These are phyloP conservation scores for Poecilus cupreus DNA, from an alignment of 2,888 invertebrate genomes.

Conservation along the genomic window DNA sequence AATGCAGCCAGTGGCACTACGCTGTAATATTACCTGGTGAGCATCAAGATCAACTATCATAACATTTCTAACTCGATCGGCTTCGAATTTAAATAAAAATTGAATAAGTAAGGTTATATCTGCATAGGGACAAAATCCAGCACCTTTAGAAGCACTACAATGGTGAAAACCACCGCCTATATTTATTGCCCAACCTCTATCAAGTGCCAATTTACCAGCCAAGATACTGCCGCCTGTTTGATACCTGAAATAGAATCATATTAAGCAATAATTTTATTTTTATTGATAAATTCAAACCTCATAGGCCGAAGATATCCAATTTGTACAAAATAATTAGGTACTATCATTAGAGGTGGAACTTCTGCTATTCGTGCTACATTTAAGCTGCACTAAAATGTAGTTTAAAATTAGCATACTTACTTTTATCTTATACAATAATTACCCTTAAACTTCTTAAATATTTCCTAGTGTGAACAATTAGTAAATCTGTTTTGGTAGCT, in stretches of 20 bases:
- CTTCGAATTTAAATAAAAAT: conserved; percentile 77
- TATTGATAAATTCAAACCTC: conserved; percentile 74
- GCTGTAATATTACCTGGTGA: conserved; percentile 80
- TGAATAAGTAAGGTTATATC: conserved; percentile 88
- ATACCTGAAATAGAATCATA: conserved; percentile 71
- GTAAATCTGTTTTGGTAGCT: conserved; percentile 82
- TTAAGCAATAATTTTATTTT: background rate
- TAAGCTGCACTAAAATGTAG: conserved; percentile 81
- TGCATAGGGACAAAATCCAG: conserved; percentile 93
- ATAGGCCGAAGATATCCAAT: conserved; percentile 85
- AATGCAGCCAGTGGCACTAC: too few relatives aligned
- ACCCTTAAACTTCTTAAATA: conserved; percentile 86
- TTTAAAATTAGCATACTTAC: conserved; percentile 18
- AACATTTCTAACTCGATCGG: conserved; percentile 77
- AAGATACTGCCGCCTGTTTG: conserved; percentile 90
- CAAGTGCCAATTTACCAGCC: conserved; percentile 87
- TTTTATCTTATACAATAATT: conserved; percentile 60
- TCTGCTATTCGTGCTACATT: conserved; percentile 88
- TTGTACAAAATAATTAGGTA: conserved; percentile 87
- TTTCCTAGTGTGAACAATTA: conserved; percentile 83
- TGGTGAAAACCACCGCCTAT: conserved; percentile 95
- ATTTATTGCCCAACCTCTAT: conserved; percentile 92
- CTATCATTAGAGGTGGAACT: conserved; percentile 81
- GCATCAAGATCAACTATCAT: conserved; percentile 95
- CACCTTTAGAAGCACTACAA: conserved; percentile 84